Conservation (phyloP, 2,113 vertebrate genomes). For the Patagioenas fasciata region DNA sequence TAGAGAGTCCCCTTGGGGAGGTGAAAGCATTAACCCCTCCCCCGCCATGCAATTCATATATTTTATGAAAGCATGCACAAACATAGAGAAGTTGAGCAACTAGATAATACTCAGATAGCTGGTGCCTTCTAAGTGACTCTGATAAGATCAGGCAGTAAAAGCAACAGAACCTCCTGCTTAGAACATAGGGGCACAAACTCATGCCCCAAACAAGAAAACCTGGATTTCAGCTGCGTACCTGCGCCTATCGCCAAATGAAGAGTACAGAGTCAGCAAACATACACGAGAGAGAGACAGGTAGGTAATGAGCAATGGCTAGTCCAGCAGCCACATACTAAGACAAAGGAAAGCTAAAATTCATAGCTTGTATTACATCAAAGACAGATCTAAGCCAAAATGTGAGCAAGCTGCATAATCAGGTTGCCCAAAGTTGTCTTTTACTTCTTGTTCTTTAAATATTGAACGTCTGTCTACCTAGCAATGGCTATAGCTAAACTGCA, state of each 20-base stretch:
- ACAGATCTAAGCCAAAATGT: neutral
- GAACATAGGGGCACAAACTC: neutral
- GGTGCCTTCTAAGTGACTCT: neutral
- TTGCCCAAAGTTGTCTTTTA: slow-evolving; percentile 41
- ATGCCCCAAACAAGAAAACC: neutral
- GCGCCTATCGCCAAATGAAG: neutral
- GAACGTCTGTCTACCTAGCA: slow-evolving; percentile 37
- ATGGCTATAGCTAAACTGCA: slow-evolving; percentile 13
- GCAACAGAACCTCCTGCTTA: neutral
- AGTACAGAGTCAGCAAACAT: neutral
- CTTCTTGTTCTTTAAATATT: neutral
- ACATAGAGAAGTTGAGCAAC: neutral
- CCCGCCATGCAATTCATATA: neutral
- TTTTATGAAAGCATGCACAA: neutral
- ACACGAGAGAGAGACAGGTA: neutral
- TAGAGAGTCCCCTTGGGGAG: neutral
- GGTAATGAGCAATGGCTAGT: neutral
- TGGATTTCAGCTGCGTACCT: neutral
- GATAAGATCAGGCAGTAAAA: slow-evolving; percentile 10
- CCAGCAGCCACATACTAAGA: neutral
- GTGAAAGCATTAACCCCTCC: neutral
- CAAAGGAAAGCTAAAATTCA: slow-evolving; percentile 25
- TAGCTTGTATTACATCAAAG: neutral
- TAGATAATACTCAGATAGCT: neutral
- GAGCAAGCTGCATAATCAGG: slow-evolving; percentile 39